Conservation (phyloP, 2,797 vertebrate species). For the Chiloscyllium punctatum region DNA sequence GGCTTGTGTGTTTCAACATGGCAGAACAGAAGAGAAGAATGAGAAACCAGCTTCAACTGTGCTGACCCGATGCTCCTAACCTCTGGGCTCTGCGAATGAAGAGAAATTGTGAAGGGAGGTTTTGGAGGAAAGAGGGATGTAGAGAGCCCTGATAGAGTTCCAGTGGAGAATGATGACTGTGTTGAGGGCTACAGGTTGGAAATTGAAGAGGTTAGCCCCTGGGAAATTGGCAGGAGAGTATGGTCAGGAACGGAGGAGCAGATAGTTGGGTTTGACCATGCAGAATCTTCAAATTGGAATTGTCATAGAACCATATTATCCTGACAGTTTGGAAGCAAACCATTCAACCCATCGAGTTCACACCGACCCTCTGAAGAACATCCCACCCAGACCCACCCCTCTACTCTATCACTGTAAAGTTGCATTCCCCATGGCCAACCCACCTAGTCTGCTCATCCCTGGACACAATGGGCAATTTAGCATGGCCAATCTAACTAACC, state of each 20-base stretch:
- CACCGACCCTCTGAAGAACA: too few relatives aligned
- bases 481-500: too few relatives aligned
- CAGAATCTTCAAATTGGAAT: background rate
- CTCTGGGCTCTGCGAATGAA: background rate
- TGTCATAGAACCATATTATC: too few relatives aligned
- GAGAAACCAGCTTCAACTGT: background rate
- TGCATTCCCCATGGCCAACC: too few relatives aligned
- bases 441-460: too few relatives aligned
- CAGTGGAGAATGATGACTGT: background rate
- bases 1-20: background rate
- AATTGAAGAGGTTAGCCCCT: background rate
- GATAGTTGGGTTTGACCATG: background rate
- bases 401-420: too few relatives aligned
- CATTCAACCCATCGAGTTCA: too few relatives aligned
- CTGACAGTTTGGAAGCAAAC: too few relatives aligned
- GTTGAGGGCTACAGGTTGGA: background rate
- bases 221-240: too few relatives aligned
- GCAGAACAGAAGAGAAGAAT: background rate
- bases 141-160: background rate
- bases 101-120: background rate
- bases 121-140: background rate
- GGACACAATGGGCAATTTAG: too few relatives aligned
- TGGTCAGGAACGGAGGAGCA: background rate
- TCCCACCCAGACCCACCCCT: too few relatives aligned
- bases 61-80: background rate